Evolutionary conservation across 2,113 vertebrate species (phyloP), one percentile per base, ranked within the genome.

Genomic region (Dasyornis broadbenti): DNA sequence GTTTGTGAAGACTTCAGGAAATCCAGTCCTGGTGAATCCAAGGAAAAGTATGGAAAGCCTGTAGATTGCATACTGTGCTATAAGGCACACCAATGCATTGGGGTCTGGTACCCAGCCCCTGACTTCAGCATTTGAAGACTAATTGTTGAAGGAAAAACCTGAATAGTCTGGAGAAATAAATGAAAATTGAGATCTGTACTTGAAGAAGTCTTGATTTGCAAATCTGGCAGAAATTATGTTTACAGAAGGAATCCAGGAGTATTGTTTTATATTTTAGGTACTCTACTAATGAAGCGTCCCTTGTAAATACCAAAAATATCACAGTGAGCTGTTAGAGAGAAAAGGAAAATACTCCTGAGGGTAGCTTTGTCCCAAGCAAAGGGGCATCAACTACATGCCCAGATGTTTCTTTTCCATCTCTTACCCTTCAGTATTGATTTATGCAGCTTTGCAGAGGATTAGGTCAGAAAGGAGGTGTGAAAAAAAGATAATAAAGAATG

Each of bases 371-470:
- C 28, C 45, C 37, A 57, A 69, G 30, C 19, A 57, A 21, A 63
- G 53, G 24, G 31, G 3, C 40, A 82, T 53, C 37, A 20, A 7
- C 90, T 78, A 45, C 37, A 35, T 39, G 69, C 35, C 30, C 31
- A 53, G 28, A 37, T 83, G 31, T 82, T 93, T 82, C 35, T 72
- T 75, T 90, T 76, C 13, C 2, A 8, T 37, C 28, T 69, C 31
- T 86, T 31, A 31, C 13, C 61, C 65, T 76, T 60, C 73, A 45
- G 8, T 57, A 78, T 24, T 78, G 65, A 78, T 56, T 54, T 71
- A 60, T 75, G 61, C n/a, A 69, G 60, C 66, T 82, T 93, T 82
- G 40, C n/a, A 90, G 65, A 87, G 79, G 31, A 49, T 69, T 49
- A 39, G 54, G 35, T 72, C 37, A 54, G 59, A 90, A 84, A 87